phyloP scores from a whole-genome alignment of 1,140 invertebrate species.

The Drosophila pallidifrons region DNA sequence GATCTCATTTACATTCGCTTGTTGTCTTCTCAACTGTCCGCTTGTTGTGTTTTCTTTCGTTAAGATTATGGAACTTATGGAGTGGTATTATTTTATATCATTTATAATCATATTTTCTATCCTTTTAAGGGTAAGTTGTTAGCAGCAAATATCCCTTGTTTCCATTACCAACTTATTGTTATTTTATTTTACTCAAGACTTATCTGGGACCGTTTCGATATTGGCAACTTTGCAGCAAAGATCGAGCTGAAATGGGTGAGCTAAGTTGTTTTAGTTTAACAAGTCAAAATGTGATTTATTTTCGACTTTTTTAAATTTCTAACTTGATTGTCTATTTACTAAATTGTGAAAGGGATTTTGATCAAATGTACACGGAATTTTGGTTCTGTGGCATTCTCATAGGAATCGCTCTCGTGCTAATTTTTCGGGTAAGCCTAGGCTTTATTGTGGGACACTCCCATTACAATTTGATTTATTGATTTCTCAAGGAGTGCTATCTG shows the following conservation, averaged over 20 bases:
- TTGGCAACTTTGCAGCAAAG: constrained; percentile 17
- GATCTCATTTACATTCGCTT: constrained; percentile 26
- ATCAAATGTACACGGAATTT: constrained; percentile 60
- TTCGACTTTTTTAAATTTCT: neutral
- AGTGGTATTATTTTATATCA: constrained; percentile 40
- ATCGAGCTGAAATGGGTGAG: constrained; percentile 30
- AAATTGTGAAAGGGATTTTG: constrained; percentile 7
- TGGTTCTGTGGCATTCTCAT: constrained; percentile 67
- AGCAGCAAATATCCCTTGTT: neutral
- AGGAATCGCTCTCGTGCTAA: constrained; percentile 49
- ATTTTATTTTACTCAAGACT: constrained; percentile 21
- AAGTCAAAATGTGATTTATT: constrained; percentile 16
- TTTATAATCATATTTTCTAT: constrained; percentile 38
- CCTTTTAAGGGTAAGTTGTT: constrained; percentile 42
- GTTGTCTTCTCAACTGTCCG: constrained; percentile 2
- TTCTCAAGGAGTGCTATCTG: constrained; percentile 64
- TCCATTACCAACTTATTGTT: neutral
- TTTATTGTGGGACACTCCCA: neutral
- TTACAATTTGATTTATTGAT: neutral
- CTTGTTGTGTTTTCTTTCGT: neutral
- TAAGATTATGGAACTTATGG: constrained; percentile 33
- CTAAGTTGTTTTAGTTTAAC: neutral
- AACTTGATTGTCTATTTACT: neutral
- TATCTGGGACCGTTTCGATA: constrained; percentile 41
- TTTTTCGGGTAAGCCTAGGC: constrained; percentile 54